phyloP scores from a whole-genome alignment of 1,140 invertebrate genomes.

The Samia ricini region DNA sequence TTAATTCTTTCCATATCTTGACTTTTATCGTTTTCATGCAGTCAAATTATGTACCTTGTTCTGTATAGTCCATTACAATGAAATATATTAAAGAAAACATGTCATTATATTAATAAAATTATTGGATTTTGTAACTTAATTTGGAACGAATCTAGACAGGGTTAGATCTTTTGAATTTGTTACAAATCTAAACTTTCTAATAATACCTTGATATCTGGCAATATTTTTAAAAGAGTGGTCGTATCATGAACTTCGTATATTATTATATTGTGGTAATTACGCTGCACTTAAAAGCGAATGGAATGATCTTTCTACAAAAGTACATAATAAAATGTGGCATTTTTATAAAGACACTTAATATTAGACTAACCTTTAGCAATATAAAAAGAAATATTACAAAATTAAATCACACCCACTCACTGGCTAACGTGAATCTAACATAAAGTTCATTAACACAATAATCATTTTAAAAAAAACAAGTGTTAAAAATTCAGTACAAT shows the following conservation, averaged over 20 bases:
- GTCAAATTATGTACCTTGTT: no score
- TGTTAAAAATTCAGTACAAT: no score
- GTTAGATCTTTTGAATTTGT: no score
- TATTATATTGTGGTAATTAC: slow-evolving; percentile 39
- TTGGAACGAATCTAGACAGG: no score
- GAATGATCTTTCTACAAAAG: slow-evolving; percentile 48
- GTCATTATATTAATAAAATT: no score
- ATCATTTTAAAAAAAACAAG: no score
- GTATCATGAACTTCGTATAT: not conserved
- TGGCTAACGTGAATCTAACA: not conserved
- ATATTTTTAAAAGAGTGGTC: not conserved
- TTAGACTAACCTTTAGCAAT: slow-evolving; percentile 1
- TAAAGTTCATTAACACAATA: not conserved
- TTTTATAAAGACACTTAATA: slow-evolving; percentile 24
- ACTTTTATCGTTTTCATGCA: no score
- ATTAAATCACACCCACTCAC: not conserved
- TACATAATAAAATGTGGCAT: slow-evolving; percentile 26
- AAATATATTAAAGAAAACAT: no score
- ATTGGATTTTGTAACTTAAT: no score
- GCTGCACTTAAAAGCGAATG: slow-evolving; percentile 49
- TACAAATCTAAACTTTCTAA: not conserved
- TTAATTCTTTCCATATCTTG: no score
- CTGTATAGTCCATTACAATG: no score
- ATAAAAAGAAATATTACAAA: slow-evolving; percentile 20
- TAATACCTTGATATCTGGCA: not conserved